Evolutionary conservation across 2,113 vertebrate species (phyloP), one percentile per base, ranked within the genome.

Genomic region (Platycercus adscitus): DNA sequence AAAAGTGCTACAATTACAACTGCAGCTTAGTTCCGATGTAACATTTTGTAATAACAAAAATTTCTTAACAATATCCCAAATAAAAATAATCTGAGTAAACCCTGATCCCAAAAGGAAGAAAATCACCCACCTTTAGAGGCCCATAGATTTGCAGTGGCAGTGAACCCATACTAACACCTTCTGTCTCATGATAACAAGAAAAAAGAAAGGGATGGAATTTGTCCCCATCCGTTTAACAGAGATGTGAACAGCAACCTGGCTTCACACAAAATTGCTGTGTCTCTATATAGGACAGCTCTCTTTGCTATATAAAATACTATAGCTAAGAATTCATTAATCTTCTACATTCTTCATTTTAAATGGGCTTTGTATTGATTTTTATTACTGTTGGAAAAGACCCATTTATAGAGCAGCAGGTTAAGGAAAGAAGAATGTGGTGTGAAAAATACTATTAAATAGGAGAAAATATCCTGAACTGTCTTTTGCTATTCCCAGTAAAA

Each of bases 261-360:
- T 52, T 81, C 65, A 35, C 3, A 66, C 13, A 69, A 91, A 84
- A 78, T 60, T 91, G 14, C 39, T 84, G 5, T 84, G 39, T 28
- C 11, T 81, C 53, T 88, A 5, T 58, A 43, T 49, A 86, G 17
- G 15, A 76, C 39, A 86, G 23, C 6, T 97, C 43, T 77, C 17
- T 63, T 81, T 71, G 43, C 64, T 81, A 7, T 44, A 63, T 58
- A 88, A 88, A 91, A 81, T 78, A 58, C 50, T 63, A 58, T 17
- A 35, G 39, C 47, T 89, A 91, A 81, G 39, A 91, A 92, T 78
- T 75, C 72, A 95, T 93, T 86, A 89, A 86, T 95, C 73, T 93
- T 95, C 77, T 84, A 46, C 28, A 64, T 91, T 91, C 41, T 56
- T 31, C 65, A 61, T 94, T 89, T 90, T 94, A 79, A 95, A 78